A percentile compares a stretch with the other conserved stretches of the same genome.
phyloP scores from a whole-genome alignment of 2,797 vertebrate species.

The Pampus argenteus region DNA sequence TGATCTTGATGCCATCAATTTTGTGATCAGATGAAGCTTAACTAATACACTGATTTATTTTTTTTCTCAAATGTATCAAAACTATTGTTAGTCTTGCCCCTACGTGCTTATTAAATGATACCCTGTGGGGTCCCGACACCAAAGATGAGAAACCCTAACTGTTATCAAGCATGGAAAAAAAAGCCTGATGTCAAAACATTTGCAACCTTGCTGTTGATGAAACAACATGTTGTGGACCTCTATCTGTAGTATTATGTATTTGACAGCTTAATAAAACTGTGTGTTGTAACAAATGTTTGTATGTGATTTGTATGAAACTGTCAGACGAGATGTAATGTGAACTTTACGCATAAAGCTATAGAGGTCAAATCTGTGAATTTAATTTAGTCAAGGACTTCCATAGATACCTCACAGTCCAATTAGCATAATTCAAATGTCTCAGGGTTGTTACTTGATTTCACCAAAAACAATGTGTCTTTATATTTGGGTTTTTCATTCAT shows the following conservation, averaged over 20 bases:
- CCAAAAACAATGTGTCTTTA: neutral
- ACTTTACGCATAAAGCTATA: no score
- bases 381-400: neutral
- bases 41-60: neutral
- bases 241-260: constrained; percentile 12
- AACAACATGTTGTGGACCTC: neutral
- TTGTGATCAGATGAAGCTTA: neutral
- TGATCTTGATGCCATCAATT: neutral
- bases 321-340: neutral
- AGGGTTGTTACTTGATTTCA: neutral
- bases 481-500: neutral
- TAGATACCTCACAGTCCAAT: neutral
- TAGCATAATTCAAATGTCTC: neutral
- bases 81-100: neutral
- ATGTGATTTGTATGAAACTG: neutral
- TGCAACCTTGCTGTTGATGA: neutral
- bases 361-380: neutral
- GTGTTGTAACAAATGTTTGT: neutral
- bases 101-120: neutral
- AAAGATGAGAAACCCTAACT: constrained; percentile 44
- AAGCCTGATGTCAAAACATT: neutral
- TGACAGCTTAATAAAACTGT: constrained; percentile 1
- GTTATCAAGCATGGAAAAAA: neutral
- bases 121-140: neutral
- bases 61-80: neutral